Conservation (phyloP, 2,888 invertebrate species). For the Anthrax anthrax region DNA sequence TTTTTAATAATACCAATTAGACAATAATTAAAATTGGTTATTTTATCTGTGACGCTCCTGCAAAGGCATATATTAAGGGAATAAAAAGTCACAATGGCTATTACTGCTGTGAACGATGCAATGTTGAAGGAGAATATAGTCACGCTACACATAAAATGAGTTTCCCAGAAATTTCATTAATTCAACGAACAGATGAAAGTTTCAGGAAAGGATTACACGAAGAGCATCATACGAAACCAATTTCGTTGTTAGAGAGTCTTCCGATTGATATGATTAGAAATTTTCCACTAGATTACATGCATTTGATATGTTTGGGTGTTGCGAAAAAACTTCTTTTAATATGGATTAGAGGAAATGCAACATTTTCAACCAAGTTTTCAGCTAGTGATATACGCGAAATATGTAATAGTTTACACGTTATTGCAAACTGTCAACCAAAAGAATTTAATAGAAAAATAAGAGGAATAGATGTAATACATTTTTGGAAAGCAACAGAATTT, state of each 20-base stretch:
- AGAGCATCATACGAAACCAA: background rate
- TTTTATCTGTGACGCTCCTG: conserved; percentile 3
- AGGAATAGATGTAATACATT: background rate
- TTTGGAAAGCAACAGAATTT: conserved; percentile 17
- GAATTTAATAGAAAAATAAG: conserved; percentile 2
- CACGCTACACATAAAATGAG: background rate
- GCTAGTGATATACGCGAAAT: background rate
- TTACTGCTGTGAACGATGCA: conserved; percentile 1
- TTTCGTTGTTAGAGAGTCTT: background rate
- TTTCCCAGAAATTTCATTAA: background rate
- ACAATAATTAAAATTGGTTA: background rate
- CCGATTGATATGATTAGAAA: conserved; percentile 2
- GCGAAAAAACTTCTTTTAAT: background rate
- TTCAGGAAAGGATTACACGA: background rate
- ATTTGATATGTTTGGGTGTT: conserved; percentile 3
- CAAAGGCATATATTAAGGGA: conserved; percentile 2
- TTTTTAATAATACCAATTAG: no score
- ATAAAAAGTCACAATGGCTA: conserved; percentile 4
- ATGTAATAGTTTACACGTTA: background rate
- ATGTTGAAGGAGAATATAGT: conserved; percentile 2
- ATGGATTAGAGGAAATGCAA: background rate
- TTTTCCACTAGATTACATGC: conserved; percentile 5
- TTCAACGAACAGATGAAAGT: background rate
- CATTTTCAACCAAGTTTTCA: no score
- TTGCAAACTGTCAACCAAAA: background rate